These are phyloP conservation scores for Cremastinae sp. DNA, from an alignment of 2,888 invertebrate genomes.

Conservation along the genomic window DNA sequence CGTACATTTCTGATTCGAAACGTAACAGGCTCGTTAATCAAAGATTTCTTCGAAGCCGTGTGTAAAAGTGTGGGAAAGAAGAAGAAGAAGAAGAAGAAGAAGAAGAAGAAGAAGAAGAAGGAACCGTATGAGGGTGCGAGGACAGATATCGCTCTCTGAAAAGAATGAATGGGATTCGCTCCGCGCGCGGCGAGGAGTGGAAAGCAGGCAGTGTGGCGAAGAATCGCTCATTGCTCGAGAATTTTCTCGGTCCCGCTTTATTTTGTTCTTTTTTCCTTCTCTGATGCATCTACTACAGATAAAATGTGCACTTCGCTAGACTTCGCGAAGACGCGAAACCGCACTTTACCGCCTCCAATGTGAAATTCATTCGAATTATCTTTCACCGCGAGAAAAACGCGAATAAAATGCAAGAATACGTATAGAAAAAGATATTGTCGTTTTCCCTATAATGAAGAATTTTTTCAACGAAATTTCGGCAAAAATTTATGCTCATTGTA, in stretches of 20 bases:
- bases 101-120: too few relatives aligned
- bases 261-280: too few relatives aligned
- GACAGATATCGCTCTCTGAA: conserved; percentile 20
- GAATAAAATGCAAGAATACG: conserved; percentile 20
- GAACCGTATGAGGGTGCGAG: too few relatives aligned
- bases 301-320: not conserved
- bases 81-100: too few relatives aligned
- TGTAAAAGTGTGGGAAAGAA: too few relatives aligned
- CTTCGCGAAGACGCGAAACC: not conserved
- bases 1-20: conserved; percentile 39
- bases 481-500: too few relatives aligned
- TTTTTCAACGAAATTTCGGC: too few relatives aligned
- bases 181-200: conserved; percentile 5
- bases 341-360: conserved; percentile 46
- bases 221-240: conserved; percentile 39
- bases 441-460: too few relatives aligned
- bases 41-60: conserved; percentile 7
- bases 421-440: conserved; percentile 17
- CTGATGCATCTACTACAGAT: too few relatives aligned
- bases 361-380: conserved; percentile 68
- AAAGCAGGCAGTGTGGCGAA: too few relatives aligned
- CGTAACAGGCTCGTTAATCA: conserved; percentile 60
- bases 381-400: conserved; percentile 55
- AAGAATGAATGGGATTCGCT: conserved; percentile 19
- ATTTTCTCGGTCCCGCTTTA: too few relatives aligned